phyloP scores from a whole-genome alignment of 2,797 vertebrate genomes.

The Melanotaenia pygmaea region DNA sequence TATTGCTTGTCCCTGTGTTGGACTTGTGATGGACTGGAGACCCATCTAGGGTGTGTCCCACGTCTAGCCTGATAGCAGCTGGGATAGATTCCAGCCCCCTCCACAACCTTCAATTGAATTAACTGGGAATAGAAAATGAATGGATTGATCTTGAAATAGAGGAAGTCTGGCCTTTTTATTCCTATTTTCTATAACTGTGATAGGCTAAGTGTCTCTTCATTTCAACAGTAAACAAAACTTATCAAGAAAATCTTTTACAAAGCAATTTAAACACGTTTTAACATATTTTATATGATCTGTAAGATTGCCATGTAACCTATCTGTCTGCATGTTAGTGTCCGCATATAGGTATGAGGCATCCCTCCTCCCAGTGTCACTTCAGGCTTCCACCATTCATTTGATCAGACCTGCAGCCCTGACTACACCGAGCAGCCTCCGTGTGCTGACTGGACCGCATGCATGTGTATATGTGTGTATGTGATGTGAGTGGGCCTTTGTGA shows the following conservation, averaged over 20 bases:
- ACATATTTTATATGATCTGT: constrained; percentile 13
- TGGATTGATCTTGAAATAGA: neutral
- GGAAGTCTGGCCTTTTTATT: neutral
- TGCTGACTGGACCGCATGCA: constrained; percentile 43
- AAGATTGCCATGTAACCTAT: constrained; percentile 21
- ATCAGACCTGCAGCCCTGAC: constrained; percentile 57
- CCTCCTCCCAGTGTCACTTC: constrained; percentile 42
- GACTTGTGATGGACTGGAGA: neutral
- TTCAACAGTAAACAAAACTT: neutral
- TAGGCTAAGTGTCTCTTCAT: neutral
- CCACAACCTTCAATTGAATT: neutral
- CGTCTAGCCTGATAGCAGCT: neutral
- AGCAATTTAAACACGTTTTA: constrained; percentile 9
- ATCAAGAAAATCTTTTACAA: neutral
- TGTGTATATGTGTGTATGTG: constrained; percentile 33
- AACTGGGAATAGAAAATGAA: neutral
- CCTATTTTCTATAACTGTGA: neutral
- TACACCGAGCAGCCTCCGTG: constrained; percentile 36
- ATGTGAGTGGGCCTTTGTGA: constrained; percentile 73
- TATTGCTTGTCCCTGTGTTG: neutral
- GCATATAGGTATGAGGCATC: constrained; percentile 49
- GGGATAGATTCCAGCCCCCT: neutral
- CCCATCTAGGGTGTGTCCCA: neutral
- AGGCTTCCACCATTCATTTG: constrained; percentile 64
- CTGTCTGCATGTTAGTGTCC: constrained; percentile 28